Conservation (phyloP, 2,888 invertebrate genomes). For the Andrena bucephala region DNA sequence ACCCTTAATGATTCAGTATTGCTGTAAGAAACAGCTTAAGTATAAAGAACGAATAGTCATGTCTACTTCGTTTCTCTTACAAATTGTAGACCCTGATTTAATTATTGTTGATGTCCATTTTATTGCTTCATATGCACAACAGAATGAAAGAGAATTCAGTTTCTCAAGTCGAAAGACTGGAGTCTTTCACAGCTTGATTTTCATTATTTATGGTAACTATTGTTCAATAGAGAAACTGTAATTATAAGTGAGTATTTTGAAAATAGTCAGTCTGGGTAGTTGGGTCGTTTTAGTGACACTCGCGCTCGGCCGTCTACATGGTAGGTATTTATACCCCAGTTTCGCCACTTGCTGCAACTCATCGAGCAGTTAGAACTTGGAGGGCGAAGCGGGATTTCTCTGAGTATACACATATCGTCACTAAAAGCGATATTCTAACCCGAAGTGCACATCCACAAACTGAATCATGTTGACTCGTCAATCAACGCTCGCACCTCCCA, state of each 20-base stretch:
- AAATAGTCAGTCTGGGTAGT: background rate
- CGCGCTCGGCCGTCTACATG: conserved; percentile 12
- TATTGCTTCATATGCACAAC: no score
- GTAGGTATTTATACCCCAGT: conserved; percentile 40
- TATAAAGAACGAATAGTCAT: no score
- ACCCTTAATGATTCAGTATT: no score
- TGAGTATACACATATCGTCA: conserved; percentile 29
- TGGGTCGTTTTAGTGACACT: background rate
- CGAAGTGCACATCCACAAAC: conserved; percentile 40
- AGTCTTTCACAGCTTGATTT: no score
- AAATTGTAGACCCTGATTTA: no score
- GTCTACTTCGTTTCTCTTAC: no score
- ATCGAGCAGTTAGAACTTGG: conserved; percentile 50
- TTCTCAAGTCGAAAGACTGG: no score
- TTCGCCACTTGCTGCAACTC: conserved; percentile 45
- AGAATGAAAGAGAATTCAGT: no score
- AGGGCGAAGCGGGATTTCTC: conserved; percentile 33
- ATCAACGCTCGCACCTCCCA: conserved; percentile 23
- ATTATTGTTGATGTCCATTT: no score
- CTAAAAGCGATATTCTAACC: conserved; percentile 48
- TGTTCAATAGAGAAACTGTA: no score
- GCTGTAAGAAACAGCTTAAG: no score
- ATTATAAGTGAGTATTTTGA: background rate
- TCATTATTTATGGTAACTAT: no score
- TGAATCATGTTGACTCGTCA: conserved; percentile 41